Evolutionary conservation across 2,888 invertebrate species (phyloP).

Genomic region (Gymnosoma rotundatum): DNA sequence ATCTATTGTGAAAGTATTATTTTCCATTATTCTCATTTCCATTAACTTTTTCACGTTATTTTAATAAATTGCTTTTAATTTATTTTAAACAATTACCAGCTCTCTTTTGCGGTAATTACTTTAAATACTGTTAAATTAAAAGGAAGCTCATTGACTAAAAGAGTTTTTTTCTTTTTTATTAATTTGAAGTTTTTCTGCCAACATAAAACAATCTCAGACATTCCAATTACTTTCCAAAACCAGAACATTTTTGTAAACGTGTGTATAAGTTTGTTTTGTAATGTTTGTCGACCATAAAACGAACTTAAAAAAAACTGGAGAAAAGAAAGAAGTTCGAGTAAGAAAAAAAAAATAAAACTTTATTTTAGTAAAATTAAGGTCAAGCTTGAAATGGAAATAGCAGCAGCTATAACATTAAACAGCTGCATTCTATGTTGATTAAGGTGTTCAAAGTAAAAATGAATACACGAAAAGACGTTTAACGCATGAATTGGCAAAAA

Average conservation of each 20-base stretch:
- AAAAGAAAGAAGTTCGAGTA: constrained; percentile 31
- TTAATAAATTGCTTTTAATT: too few relatives aligned
- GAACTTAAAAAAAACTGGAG: constrained; percentile 29
- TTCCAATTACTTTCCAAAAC: constrained; percentile 55
- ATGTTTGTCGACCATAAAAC: constrained; percentile 8
- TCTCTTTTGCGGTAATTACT: constrained; percentile 29
- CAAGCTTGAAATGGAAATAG: constrained; percentile 40
- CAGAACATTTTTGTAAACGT: constrained; percentile 18
- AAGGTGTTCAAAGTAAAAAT: background rate
- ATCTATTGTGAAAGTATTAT: too few relatives aligned
- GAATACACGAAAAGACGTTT: background rate
- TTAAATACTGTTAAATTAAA: constrained; percentile 7
- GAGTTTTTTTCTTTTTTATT: background rate
- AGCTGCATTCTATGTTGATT: constrained; percentile 46
- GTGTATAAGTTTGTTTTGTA: constrained; percentile 1
- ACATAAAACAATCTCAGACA: constrained; percentile 8
- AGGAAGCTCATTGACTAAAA: background rate
- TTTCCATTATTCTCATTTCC: too few relatives aligned
- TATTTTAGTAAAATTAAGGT: constrained; percentile 67
- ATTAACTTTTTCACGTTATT: too few relatives aligned
- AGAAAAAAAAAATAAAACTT: constrained; percentile 14
- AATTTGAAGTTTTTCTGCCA: background rate
- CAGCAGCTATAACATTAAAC: background rate
- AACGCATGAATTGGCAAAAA: background rate
- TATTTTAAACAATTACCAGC: constrained; percentile 41